Base-by-base conservation (phyloP, 2,888 invertebrate species). In the Microctonus aethiopoides region DNA sequence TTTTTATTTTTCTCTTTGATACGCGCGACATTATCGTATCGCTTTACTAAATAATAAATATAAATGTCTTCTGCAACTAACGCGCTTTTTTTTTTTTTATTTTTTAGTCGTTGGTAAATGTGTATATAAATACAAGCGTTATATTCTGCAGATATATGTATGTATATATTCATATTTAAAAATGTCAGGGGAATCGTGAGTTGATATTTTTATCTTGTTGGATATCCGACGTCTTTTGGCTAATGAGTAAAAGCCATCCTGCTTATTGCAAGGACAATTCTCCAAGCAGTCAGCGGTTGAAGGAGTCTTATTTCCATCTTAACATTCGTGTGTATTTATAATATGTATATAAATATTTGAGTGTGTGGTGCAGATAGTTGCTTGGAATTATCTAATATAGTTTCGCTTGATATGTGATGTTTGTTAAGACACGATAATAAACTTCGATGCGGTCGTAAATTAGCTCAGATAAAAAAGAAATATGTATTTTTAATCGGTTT, bases 231-330 rank as follows among this genome's bases (percentile, higher is more conserved):
- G 63, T 57, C 16, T 68, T 68, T 70, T 57, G 57, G 61, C 71
- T 72, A 72, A 75, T 74, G 71, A 74, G 70, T 67, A 66, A 61
- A 62, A 41, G 13, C 56, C 41, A 54, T 68, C 57, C 68, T 46
- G 68, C 26, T 57, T 62, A 41, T 56, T 20, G 73, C n/a, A 39
- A 39, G 13, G 41, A 54, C 24, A 10, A 26, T 29, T 54, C 24
- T 13, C 13, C 54, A 13, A 13, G 20, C 39, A 36, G 24, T 39
- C 39, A 61, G 22, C 36, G 16, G 61, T 16, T 24, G 24, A n/a
- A n/a, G 16, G 34, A 61, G 9, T 39, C 39, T 24, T 29, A 61
- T 13, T 6, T 36, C n/a, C n/a, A n/a, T n/a, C n/a, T n/a, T n/a
- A n/a, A n/a, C n/a, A n/a, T n/a, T n/a, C n/a, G n/a, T n/a, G n/a